Evolutionary conservation across 1,140 invertebrate genomes (phyloP), one percentile per base, ranked within the genome.

Genomic region (Solenopsis fugax): DNA sequence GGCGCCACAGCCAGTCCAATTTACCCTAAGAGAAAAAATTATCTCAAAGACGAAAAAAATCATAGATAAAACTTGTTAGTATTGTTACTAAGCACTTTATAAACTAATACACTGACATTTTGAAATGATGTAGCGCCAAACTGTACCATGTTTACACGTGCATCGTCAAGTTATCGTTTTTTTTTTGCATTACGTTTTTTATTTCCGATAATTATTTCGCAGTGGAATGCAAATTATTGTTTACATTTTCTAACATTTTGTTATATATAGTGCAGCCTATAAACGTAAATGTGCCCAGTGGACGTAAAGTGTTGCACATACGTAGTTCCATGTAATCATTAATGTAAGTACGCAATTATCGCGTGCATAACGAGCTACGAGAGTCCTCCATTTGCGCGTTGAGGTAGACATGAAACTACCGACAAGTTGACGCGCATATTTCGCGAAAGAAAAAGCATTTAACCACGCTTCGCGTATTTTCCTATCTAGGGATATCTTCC

Each of bases 311-410:
- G 69, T 24, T 56, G 54, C 24, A 37, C 29, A 84, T 60, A 84
- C 69, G 69, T 84, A 84, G 41, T 62, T 84, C 54, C 80, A 29
- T 84, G 80, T 75, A 84, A 84, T 71, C 80, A 75, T 84, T 84
- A 84, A 84, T 84, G 69, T 84, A 84, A 84, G 80, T 84, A 75
- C 69, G 80, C 69, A 84, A 84, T 84, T 84, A 84, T 84, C 69
- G 80, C 80, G 80, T 73, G 80, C 54, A 84, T 82, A 82, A 82
- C 80, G 80, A 82, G 80, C 52, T 82, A 82, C 80, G 80, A 84
- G 80, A 84, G 80, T 75, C 75, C 69, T 84, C 80, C 80, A 84
- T 75, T 75, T 75, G 69, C 80, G 21, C 80, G 54, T 82, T 16
- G 67, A 34, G 54, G 52, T 58, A 73, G 56, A 73, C 52, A 71